Conservation (phyloP, 2,888 invertebrate species). For the Oxystoma pomonae region DNA sequence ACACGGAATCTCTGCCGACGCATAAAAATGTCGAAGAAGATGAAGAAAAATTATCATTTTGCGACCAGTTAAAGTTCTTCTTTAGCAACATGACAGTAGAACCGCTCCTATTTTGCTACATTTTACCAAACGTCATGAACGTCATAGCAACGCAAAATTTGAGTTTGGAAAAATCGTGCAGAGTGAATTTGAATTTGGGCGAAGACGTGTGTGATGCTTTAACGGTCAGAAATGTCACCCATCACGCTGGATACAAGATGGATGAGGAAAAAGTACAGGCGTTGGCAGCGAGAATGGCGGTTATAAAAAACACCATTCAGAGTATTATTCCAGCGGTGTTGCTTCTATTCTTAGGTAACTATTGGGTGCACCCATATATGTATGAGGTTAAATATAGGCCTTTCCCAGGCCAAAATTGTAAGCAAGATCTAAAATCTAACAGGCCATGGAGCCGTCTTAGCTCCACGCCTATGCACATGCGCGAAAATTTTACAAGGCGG, state of each 20-base stretch:
- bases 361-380: too few relatives aligned
- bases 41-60: constrained; percentile 19
- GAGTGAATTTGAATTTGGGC: constrained; percentile 68
- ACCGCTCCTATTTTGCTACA: constrained; percentile 64
- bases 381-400: too few relatives aligned
- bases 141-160: constrained; percentile 74
- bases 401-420: too few relatives aligned
- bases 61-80: constrained; percentile 43
- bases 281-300: constrained; percentile 46
- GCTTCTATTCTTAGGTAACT: constrained; percentile 29
- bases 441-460: too few relatives aligned
- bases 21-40: constrained; percentile 1
- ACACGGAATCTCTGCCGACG: constrained; percentile 30
- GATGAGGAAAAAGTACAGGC: constrained; percentile 45
- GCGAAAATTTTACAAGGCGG: too few relatives aligned
- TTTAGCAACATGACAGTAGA: constrained; percentile 64
- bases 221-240: constrained; percentile 62
- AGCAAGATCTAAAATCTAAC: too few relatives aligned
- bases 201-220: constrained; percentile 69
- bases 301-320: constrained; percentile 53
- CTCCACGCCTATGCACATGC: too few relatives aligned
- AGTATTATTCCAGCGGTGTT: constrained; percentile 54
- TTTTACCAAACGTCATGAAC: constrained; percentile 55
- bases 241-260: constrained; percentile 54
- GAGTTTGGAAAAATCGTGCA: constrained; percentile 77